A percentile compares a stretch with the other conserved stretches of the same genome.
Conservation (phyloP, 2,888 invertebrate genomes). For the Andricus curvator region DNA sequence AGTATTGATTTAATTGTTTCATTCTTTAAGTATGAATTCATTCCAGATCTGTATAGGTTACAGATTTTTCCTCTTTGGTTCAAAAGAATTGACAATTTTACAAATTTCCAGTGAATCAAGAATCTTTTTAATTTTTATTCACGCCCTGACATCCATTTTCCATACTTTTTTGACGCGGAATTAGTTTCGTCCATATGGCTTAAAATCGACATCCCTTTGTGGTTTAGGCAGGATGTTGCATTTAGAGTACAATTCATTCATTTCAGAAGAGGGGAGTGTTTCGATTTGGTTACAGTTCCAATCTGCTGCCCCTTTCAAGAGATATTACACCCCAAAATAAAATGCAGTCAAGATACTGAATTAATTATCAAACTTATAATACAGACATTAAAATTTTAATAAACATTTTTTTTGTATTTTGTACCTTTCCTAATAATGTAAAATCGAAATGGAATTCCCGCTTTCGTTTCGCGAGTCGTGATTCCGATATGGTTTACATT, state of each 20-base stretch:
- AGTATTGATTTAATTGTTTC: background rate
- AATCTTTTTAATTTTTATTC: background rate
- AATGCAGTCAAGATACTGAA: background rate
- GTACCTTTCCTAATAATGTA: background rate
- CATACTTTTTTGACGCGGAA: background rate
- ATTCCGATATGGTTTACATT: background rate
- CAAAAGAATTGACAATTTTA: background rate
- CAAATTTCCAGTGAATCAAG: background rate
- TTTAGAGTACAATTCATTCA: conserved; percentile 19
- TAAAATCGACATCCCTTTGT: background rate
- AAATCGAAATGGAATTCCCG: background rate
- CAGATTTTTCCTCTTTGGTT: background rate
- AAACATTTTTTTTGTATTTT: no score
- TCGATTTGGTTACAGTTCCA: no score
- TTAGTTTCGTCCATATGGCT: background rate
- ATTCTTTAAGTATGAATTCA: background rate
- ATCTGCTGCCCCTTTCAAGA: no score
- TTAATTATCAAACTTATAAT: background rate
- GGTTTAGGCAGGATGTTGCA: conserved; percentile 1
- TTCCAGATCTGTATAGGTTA: background rate
- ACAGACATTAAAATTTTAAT: no score
- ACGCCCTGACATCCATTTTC: background rate
- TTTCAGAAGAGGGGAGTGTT: background rate
- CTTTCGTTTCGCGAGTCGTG: background rate
- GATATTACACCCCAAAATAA: background rate